A percentile compares a stretch with the other conserved stretches of the same genome.
Evolutionary conservation across 2,113 vertebrate species (phyloP).

Genomic region (Dolichallabes microphthalmus): DNA sequence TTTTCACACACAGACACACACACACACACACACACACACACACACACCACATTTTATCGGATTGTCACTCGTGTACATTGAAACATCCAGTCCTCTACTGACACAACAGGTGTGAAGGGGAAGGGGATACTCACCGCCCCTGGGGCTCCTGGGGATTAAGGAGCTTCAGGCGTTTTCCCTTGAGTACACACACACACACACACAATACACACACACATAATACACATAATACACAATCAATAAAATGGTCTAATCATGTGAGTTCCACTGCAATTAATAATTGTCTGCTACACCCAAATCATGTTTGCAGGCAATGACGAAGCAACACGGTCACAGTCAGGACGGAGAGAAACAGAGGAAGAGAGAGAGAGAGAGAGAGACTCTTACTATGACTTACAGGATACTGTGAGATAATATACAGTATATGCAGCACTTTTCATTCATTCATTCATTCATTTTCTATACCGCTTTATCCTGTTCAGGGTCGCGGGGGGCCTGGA

Average conservation of each 20-base stretch:
- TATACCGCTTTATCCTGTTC: no score
- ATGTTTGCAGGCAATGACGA: no score
- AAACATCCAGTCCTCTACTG: slow-evolving; percentile 1
- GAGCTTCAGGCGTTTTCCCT: not conserved
- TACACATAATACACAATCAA: not conserved
- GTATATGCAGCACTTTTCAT: no score
- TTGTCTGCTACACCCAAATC: not conserved
- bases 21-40: not conserved
- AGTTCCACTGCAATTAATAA: not conserved
- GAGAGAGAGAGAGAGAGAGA: no score
- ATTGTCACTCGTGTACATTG: not conserved
- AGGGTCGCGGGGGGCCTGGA: no score
- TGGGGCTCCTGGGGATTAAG: not conserved
- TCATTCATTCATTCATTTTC: no score
- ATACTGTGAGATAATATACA: no score
- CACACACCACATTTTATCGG: not conserved
- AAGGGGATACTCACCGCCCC: not conserved
- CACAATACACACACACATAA: not conserved
- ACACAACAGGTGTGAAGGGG: slow-evolving; percentile 13
- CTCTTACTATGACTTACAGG: no score
- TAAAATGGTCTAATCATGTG: not conserved
- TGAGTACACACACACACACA: not conserved
- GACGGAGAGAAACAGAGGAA: no score
- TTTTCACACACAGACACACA: not conserved
- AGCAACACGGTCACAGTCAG: no score